These are phyloP conservation scores for Drosophila pegasa DNA, from an alignment of 2,888 invertebrate species.

Conservation along the genomic window DNA sequence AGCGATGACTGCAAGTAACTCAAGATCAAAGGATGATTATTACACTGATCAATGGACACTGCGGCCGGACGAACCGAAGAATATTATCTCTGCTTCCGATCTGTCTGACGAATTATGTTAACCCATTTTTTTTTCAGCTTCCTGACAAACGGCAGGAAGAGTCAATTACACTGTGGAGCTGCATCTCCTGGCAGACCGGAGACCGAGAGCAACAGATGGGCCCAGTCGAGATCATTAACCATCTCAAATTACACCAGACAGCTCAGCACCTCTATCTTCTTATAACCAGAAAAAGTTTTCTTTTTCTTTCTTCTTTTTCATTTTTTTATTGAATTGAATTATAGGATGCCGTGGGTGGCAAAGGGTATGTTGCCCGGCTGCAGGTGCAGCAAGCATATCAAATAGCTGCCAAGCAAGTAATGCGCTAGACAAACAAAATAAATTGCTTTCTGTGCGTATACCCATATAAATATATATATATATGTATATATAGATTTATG, in stretches of 20 bases:
- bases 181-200: constrained; percentile 50
- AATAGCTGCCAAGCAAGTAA: constrained; percentile 12
- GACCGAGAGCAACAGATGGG: constrained; percentile 68
- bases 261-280: constrained; percentile 48
- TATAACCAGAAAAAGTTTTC: constrained; percentile 11
- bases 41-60: constrained; percentile 69
- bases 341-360: constrained; percentile 5
- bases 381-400: constrained; percentile 28
- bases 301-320: constrained; percentile 23
- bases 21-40: constrained; percentile 72
- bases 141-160: constrained; percentile 67
- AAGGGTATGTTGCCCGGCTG: background rate
- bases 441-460: constrained; percentile 17
- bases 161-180: constrained; percentile 56
- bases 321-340: background rate
- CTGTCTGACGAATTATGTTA: constrained; percentile 51
- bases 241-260: constrained; percentile 68
- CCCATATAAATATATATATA: background rate
- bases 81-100: constrained; percentile 70
- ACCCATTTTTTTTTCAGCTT: constrained; percentile 55
- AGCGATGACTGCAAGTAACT: constrained; percentile 31
- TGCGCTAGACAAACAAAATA: constrained; percentile 27
- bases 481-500: background rate
- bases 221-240: constrained; percentile 61
- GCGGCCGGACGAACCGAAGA: constrained; percentile 31